Evolutionary conservation across 2,888 invertebrate species (phyloP).

Genomic region (Nasonovia ribisnigri): DNA sequence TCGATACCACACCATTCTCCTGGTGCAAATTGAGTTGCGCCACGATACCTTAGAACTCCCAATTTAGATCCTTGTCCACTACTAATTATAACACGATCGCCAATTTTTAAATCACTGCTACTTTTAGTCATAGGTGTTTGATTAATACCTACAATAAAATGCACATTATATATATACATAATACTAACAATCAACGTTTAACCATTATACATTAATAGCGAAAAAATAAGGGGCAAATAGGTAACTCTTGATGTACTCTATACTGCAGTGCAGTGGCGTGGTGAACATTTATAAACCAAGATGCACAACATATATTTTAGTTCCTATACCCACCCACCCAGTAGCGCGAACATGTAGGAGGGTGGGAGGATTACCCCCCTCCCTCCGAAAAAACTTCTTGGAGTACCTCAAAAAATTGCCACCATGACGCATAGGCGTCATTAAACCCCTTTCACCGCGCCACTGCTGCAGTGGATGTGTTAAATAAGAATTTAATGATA

Average conservation of each 20-base stretch:
- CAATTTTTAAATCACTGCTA: slow-evolving; percentile 78
- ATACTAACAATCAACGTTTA: background rate
- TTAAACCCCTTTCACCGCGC: no score
- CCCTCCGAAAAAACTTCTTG: no score
- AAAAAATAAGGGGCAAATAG: background rate
- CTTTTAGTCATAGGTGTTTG: slow-evolving; percentile 42
- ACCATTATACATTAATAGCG: background rate
- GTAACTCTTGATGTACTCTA: no score
- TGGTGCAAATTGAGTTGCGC: slow-evolving; percentile 89
- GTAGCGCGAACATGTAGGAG: no score
- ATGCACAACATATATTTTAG: no score
- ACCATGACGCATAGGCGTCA: no score
- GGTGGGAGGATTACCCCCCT: no score
- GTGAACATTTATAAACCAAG: no score
- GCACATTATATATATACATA: background rate
- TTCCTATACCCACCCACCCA: no score
- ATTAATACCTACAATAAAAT: slow-evolving; percentile 30
- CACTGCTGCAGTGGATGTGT: background rate
- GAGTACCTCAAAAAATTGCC: no score
- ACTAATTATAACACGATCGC: slow-evolving; percentile 89
- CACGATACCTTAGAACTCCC: slow-evolving; percentile 87
- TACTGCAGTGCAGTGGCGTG: no score
- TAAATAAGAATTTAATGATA: background rate
- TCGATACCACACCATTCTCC: slow-evolving; percentile 98
- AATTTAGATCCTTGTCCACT: slow-evolving; percentile 88